Conservation (phyloP, 2,797 vertebrate species). For the Lepilemur ruficaudatus region DNA sequence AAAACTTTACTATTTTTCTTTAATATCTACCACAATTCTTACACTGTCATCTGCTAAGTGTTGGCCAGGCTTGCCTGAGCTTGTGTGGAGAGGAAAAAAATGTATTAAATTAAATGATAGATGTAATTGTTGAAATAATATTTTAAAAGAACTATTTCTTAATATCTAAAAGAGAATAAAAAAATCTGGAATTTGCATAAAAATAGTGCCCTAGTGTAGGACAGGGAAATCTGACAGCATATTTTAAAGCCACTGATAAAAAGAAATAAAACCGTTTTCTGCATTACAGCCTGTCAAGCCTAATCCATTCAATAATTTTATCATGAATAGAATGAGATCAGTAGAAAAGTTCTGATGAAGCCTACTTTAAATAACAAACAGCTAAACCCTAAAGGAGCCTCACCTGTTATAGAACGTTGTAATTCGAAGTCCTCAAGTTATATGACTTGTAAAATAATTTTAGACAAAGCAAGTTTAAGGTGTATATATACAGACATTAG, state of each 20-base stretch:
- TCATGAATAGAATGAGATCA: not conserved
- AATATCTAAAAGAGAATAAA: not conserved
- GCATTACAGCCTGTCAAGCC: not conserved
- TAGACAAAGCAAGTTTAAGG: not conserved
- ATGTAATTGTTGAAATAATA: not conserved
- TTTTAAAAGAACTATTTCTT: not conserved
- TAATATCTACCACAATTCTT: not conserved
- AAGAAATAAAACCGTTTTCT: not conserved
- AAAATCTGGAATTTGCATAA: not conserved
- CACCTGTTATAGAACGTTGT: not conserved
- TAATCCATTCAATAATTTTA: not conserved
- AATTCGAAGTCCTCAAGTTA: not conserved
- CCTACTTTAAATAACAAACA: not conserved
- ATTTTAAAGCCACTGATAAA: not conserved
- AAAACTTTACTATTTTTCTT: conserved; percentile 27
- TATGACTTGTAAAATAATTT: not conserved
- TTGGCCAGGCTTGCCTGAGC: not conserved
- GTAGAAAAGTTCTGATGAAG: not conserved
- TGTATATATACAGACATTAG: not conserved
- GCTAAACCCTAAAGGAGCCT: fast-evolving
- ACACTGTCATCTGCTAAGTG: not conserved
- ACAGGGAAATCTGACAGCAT: not conserved
- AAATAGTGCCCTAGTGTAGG: not conserved
- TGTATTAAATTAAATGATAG: conserved; percentile 1
- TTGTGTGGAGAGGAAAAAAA: not conserved